Evolutionary conservation across 1,140 invertebrate species (phyloP), one percentile per base, ranked within the genome.

Genomic region (Panonychus citri): DNA sequence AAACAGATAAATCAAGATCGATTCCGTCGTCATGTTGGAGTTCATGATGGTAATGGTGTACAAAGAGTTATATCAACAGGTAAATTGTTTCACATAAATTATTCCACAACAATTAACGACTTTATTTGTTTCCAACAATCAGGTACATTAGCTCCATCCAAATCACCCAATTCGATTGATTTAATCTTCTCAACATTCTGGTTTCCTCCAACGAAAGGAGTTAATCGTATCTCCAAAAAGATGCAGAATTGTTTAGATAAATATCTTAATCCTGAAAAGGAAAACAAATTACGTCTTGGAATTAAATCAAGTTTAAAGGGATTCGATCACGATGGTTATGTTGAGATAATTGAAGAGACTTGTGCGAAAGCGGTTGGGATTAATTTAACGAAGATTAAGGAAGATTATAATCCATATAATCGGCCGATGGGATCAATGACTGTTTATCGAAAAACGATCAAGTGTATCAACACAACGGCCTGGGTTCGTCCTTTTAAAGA

Each of bases 131-230:
- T 49, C 46, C 24, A 49, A 49, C 46, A 3, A 12, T 1, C 25
- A 49, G 46, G 72, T 21, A 72, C 70, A 15, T 58, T 74, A 39
- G 71, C 68, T 7, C 70, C 70, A 60, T 63, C 65, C 12, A 62
- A 65, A 37, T 66, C 63, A 49, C 64, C 63, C 39, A 60, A 68
- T 55, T 66, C 66, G 15, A 70, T 74, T 50, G 74, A 75, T 58
- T 55, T 73, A 10, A 59, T 75, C 27, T 75, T 75, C 63, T 73
- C 71, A 34, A 75, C 74, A 7, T 75, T 74, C 60, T 74, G 73
- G 72, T 73, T 74, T 63, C 73, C 68, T 56, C 72, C 73, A 0
- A 65, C 70, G 1, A 68, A 71, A 56, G 57, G 27, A 17, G 70
- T 71, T 27, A 60, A 68, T 55, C 65, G 67, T 15, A 66, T 75